Evolutionary conservation across 2,797 vertebrate species (phyloP), one percentile per base, ranked within the genome.

Genomic region (Sebastes kiyomatsui): DNA sequence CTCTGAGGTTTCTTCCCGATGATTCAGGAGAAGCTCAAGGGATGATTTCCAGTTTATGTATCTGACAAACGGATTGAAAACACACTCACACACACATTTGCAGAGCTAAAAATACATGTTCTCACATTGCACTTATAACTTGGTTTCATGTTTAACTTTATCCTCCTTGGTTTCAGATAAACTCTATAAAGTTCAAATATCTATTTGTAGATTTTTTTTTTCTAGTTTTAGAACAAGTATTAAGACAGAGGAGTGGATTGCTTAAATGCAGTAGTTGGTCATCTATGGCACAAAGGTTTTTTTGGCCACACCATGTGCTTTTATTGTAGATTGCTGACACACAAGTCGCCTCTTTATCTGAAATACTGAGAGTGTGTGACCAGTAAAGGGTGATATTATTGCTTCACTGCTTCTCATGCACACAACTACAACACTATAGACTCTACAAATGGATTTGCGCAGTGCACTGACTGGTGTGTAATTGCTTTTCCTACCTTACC

Each of bases 381-480:
- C 74, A 54, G 70, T 84, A 82, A 75, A 81, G 78, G 59, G 80
- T 88, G 84, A 86, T 59, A 83, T 95, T 96, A 95, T 95, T 95
- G 93, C 95, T 94, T 81, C 80, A 77, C 87, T 88, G 87, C 85
- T 87, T 90, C 80, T 92, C 92, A 91, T 93, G 93, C 92, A 93
- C 90, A 89, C 87, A 75, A 82, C 67, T 76, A 93, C 81, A 72
- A 89, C 79, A 88, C 80, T 70, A 84, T 65, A 87, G 85, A 87
- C 70, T 84, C 83, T 81, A 83, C 80, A 75, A 80, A 86, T 89
- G 78, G 86, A 75, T 78, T 79, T 84, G 90, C 35, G 80, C 83
- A 66, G 83, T 83, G 88, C 82, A 75, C 83, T 71, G 73, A 80
- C 80, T 85, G 74, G 58, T 87, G 88, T 89, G 81, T 81, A 84